Base-by-base conservation (phyloP, 2,888 invertebrate species). In the Eristalis pertinax region DNA sequence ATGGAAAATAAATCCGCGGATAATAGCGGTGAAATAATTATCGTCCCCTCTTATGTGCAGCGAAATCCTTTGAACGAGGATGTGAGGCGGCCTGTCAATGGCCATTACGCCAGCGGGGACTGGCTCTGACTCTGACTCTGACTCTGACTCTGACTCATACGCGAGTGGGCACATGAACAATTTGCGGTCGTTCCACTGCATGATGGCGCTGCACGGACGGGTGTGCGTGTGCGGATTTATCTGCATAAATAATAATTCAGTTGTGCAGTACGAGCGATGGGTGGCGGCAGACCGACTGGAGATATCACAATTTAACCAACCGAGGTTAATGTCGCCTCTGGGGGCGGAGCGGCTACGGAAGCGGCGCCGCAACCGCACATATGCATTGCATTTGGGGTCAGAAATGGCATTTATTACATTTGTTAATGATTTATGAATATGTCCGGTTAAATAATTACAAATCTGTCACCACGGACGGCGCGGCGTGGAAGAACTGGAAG, bases 11-110 rank as follows among this genome's bases (percentile, higher is more conserved):
- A 81, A 81, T 81, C 77, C 81, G 11, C 76, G 77, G 76, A 85
- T 85, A 77, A 80, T 73, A 85, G 85, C 77, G 85, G 85, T 81
- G 85, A 81, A 85, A 85, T 85, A 85, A 85, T 85, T 85, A 85
- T 85, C 76, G 77, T 77, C 63, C 63, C 68, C 76, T 84, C 76
- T 81, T 73, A 67, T 79, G 68, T 64, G 80, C 32, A 50, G 73
- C n/a, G 50, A 19, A 19, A 1, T 50, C 77, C 60, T 77, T 76
- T 72, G 65, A 63, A 72, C 56, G 56, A 73, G 58, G 75, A 73
- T 67, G 80, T 77, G 50, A n/a, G 19, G 50, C 4, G 50, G 68
- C 69, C 72, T 69, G 60, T 81, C 68, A 64, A 68, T 69, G 81
- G 32, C 29, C 22, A 79, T 79, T 76, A 80, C 67, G 77, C 68